phyloP scores from a whole-genome alignment of 2,113 vertebrate genomes.

The Myotis lucifugus region DNA sequence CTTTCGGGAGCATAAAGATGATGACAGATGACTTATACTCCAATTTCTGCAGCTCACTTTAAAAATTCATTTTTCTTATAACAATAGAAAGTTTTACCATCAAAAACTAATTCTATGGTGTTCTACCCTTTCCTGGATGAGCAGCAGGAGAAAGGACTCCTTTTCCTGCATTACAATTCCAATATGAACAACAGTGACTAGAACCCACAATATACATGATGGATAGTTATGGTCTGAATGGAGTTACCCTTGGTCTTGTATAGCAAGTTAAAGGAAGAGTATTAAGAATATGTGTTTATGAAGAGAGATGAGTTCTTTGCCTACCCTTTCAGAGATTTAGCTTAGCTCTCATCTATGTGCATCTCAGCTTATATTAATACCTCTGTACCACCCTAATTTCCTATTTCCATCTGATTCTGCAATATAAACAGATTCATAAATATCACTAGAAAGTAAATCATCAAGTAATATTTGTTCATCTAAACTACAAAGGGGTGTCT shows the following conservation, averaged over 20 bases:
- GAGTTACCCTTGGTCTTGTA: neutral
- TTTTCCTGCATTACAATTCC: neutral
- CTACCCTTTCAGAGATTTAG: neutral
- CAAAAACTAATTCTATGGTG: neutral
- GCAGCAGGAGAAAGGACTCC: neutral
- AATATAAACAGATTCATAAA: neutral
- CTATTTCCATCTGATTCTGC: neutral
- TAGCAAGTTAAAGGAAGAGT: neutral
- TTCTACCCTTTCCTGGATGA: neutral
- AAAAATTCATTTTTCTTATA: constrained; percentile 30
- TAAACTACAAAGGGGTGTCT: neutral
- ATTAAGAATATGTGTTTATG: neutral
- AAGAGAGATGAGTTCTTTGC: neutral
- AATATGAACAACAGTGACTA: neutral
- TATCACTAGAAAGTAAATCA: neutral
- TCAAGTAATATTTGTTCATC: neutral
- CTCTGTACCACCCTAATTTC: neutral
- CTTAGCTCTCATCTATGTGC: neutral
- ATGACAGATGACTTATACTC: constrained; percentile 28
- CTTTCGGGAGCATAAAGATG: constrained; percentile 1
- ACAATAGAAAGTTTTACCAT: constrained; percentile 31
- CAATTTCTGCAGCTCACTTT: neutral
- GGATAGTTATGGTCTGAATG: neutral
- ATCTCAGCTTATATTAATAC: neutral
- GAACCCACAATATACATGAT: neutral